Evolutionary conservation across 2,113 vertebrate genomes (phyloP).

Genomic region (Gobius niger): DNA sequence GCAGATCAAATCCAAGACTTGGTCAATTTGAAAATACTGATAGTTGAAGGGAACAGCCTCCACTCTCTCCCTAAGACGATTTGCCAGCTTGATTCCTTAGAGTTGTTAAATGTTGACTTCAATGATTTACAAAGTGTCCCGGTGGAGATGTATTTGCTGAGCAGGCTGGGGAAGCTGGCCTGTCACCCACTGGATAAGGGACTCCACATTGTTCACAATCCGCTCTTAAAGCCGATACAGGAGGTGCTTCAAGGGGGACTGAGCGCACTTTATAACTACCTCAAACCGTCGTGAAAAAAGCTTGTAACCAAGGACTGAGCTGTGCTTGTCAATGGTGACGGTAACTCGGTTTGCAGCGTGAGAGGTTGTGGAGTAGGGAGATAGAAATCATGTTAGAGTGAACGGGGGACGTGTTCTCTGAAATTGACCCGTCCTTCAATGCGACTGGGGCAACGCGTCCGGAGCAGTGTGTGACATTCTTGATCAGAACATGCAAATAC

Average conservation of each 20-base stretch:
- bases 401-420: too few relatives aligned
- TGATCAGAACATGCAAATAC: too few relatives aligned
- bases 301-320: slow-evolving; percentile 6
- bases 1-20: slow-evolving; percentile 90
- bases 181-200: slow-evolving; percentile 94
- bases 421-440: background rate
- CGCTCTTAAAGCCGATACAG: slow-evolving; percentile 85
- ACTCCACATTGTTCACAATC: slow-evolving; percentile 89
- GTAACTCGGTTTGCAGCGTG: background rate
- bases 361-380: background rate
- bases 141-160: slow-evolving; percentile 82
- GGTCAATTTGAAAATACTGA: slow-evolving; percentile 87
- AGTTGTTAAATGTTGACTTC: slow-evolving; percentile 90
- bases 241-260: slow-evolving; percentile 87
- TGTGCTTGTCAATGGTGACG: slow-evolving; percentile 3
- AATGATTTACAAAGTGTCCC: slow-evolving; percentile 89
- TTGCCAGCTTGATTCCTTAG: slow-evolving; percentile 81
- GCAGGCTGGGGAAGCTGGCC: slow-evolving; percentile 79
- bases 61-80: slow-evolving; percentile 84
- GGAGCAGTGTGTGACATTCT: too few relatives aligned
- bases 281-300: slow-evolving; percentile 81
- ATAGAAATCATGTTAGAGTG: background rate
- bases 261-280: slow-evolving; percentile 85
- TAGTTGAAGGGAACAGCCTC: slow-evolving; percentile 86
- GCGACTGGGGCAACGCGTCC: too few relatives aligned